phyloP scores from a whole-genome alignment of 2,888 invertebrate genomes.

The Drosophila vallismaia region DNA sequence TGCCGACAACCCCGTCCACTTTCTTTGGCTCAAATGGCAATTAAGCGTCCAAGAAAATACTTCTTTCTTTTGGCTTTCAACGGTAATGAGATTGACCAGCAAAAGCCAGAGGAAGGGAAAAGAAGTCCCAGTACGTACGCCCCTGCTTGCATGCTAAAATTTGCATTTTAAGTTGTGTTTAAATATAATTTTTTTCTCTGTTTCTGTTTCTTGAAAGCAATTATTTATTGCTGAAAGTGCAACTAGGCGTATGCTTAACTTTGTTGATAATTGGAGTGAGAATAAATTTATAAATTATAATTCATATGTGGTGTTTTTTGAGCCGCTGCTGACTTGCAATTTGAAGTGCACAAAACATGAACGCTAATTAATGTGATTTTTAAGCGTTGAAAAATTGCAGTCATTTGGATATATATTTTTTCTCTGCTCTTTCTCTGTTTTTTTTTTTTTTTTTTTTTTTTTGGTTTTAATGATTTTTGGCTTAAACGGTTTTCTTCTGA shows the following conservation, averaged over 20 bases:
- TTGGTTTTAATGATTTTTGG: neutral
- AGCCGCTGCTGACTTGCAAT: constrained; percentile 16
- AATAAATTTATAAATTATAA: constrained; percentile 71
- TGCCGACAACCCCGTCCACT: neutral
- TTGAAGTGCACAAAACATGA: constrained; percentile 52
- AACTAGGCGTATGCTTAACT: constrained; percentile 78
- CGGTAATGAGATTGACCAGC: constrained; percentile 28
- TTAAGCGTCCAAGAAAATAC: constrained; percentile 60
- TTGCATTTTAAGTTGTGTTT: constrained; percentile 76
- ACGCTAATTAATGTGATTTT: constrained; percentile 66
- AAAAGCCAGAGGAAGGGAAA: neutral
- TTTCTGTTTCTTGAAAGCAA: constrained; percentile 48
- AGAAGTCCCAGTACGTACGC: constrained; percentile 11
- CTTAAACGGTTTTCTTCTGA: constrained; percentile 21
- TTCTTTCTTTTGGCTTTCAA: constrained; percentile 70
- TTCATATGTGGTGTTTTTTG: constrained; percentile 30
- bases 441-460: constrained; percentile 13
- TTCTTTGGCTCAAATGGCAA: constrained; percentile 46
- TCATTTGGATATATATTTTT: constrained; percentile 37
- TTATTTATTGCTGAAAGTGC: constrained; percentile 72
- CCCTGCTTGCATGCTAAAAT: constrained; percentile 54
- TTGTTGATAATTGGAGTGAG: constrained; percentile 78
- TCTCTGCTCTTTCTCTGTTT: constrained; percentile 9
- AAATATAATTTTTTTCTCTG: constrained; percentile 54
- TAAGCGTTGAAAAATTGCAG: constrained; percentile 54